A percentile compares a stretch with the other conserved stretches of the same genome.
phyloP scores from a whole-genome alignment of 2,888 invertebrate genomes.

The Pollenia angustigena region DNA sequence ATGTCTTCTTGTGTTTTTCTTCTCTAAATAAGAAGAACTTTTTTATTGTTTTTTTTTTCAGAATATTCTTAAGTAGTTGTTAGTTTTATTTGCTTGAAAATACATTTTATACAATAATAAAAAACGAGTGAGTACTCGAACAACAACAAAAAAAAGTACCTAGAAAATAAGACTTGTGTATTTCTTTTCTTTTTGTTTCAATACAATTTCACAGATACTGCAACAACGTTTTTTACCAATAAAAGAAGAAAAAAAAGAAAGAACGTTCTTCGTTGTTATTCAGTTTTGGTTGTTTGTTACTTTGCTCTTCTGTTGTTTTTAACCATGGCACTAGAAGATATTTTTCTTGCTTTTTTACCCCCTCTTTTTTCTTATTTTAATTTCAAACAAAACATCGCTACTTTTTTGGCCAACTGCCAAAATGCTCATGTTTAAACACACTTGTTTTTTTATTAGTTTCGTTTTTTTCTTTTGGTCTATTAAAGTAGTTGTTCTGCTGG shows the following conservation, averaged over 20 bases:
- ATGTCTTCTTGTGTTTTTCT: constrained; percentile 5
- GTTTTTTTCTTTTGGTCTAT: constrained; percentile 46
- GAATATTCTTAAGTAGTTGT: constrained; percentile 37
- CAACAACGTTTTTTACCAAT: constrained; percentile 24
- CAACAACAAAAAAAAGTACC: constrained; percentile 4
- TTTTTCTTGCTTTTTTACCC: constrained; percentile 30
- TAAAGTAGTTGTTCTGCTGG: constrained; percentile 45
- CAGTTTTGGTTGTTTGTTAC: constrained; percentile 42
- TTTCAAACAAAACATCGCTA: constrained; percentile 66
- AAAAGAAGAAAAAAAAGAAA: neutral
- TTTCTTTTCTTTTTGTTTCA: constrained; percentile 34
- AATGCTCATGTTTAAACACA: constrained; percentile 70
- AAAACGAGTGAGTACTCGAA: constrained; percentile 20
- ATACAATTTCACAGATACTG: constrained; percentile 49
- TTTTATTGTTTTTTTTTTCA: constrained; percentile 5
- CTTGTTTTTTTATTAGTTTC: constrained; percentile 36
- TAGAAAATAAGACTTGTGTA: constrained; percentile 43
- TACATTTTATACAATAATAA: constrained; percentile 16
- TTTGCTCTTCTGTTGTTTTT: constrained; percentile 60
- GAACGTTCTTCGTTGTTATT: constrained; percentile 43
- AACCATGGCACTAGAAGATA: constrained; percentile 65
- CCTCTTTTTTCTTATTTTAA: constrained; percentile 14
- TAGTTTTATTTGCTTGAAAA: constrained; percentile 48
- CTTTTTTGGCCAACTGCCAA: constrained; percentile 69
- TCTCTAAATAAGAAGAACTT: neutral